phyloP scores from a whole-genome alignment of 2,113 vertebrate genomes.

The Petrocephalus microphthalmus region DNA sequence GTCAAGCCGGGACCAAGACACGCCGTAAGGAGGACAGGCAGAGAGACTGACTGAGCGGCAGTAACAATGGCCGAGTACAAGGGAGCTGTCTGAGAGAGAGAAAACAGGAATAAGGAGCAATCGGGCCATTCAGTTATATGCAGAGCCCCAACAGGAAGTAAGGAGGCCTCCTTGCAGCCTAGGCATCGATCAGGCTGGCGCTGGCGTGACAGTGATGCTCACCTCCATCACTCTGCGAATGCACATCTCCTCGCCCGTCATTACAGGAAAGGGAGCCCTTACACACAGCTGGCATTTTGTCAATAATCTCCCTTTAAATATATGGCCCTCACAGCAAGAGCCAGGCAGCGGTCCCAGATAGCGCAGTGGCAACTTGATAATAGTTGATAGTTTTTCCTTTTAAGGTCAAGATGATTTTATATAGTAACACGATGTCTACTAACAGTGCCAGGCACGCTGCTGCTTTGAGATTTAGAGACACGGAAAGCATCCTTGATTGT shows the following conservation, averaged over 20 bases:
- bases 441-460: background rate
- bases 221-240: slow-evolving; percentile 42
- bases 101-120: slow-evolving; percentile 11
- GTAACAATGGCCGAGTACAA: slow-evolving; percentile 15
- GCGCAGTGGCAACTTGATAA: slow-evolving; percentile 37
- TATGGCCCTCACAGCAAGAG: slow-evolving; percentile 48
- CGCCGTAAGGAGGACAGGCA: slow-evolving; percentile 22
- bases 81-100: slow-evolving; percentile 17
- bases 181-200: slow-evolving; percentile 43
- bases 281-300: slow-evolving; percentile 49
- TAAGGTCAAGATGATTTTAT: slow-evolving; percentile 11
- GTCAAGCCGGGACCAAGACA: slow-evolving; percentile 34
- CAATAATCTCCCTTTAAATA: slow-evolving; percentile 55
- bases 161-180: slow-evolving; percentile 34
- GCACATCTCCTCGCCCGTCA: slow-evolving; percentile 45
- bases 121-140: background rate
- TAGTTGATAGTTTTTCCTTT: slow-evolving; percentile 31
- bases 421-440: background rate
- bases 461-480: background rate
- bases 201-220: background rate
- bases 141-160: background rate
- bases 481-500: background rate
- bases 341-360: slow-evolving; percentile 38
- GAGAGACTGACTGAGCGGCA: slow-evolving; percentile 19
- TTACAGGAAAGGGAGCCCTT: slow-evolving; percentile 39